These are phyloP conservation scores for Parus major DNA, from an alignment of 2,113 vertebrate genomes.

Conservation along the genomic window DNA sequence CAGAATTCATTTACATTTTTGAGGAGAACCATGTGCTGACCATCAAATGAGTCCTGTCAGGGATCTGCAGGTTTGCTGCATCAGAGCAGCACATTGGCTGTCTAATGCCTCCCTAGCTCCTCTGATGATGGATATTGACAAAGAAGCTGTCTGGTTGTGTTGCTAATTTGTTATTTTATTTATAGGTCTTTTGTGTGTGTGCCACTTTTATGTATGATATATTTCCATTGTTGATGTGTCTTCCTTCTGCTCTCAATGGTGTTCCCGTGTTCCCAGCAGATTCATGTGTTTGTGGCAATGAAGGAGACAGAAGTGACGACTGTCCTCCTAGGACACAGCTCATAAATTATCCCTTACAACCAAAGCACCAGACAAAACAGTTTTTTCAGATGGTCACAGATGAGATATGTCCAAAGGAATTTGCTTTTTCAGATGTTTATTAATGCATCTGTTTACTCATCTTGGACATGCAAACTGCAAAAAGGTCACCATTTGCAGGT, in stretches of 20 bases:
- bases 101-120: constrained; percentile 35
- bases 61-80: constrained; percentile 36
- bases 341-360: constrained; percentile 50
- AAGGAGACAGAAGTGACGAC: constrained; percentile 17
- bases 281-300: constrained; percentile 17
- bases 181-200: constrained; percentile 35
- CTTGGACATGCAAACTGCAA: background rate
- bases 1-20: background rate
- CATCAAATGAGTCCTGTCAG: background rate
- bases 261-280: constrained; percentile 42
- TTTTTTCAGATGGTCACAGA: background rate
- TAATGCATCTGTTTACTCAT: constrained; percentile 13
- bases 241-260: constrained; percentile 41
- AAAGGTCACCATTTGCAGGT: background rate
- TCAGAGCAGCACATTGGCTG: constrained; percentile 24
- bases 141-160: background rate
- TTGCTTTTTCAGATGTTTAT: constrained; percentile 14
- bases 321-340: constrained; percentile 27
- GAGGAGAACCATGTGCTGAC: background rate
- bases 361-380: background rate
- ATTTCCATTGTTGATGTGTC: constrained; percentile 48
- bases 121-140: constrained; percentile 53
- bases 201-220: constrained; percentile 34
- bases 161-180: constrained; percentile 58
- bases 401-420: constrained; percentile 29